These are phyloP conservation scores for Panulirus ornatus DNA, from an alignment of 1,140 invertebrate species.

Conservation along the genomic window DNA sequence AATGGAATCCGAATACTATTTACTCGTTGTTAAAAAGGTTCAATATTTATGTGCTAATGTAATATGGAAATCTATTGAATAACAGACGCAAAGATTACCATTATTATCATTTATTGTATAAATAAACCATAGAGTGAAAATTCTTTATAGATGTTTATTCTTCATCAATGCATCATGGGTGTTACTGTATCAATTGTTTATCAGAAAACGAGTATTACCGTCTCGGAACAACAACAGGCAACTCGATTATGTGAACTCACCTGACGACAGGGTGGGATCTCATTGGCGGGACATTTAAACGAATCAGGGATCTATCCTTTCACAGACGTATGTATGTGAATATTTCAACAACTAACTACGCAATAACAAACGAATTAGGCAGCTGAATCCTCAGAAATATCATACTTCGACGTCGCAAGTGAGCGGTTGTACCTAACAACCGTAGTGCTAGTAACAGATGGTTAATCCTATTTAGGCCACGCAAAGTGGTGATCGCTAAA, in stretches of 20 bases:
- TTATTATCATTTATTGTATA: slow-evolving; percentile 12
- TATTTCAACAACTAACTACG: no score
- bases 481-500: no score
- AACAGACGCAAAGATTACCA: slow-evolving; percentile 48
- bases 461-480: no score
- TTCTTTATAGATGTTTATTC: not conserved
- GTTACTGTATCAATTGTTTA: not conserved
- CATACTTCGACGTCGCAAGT: no score
- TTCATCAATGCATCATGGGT: not conserved
- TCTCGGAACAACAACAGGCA: slow-evolving; percentile 6
- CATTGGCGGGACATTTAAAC: not conserved
- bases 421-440: no score
- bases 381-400: no score
- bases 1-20: slow-evolving; percentile 38
- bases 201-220: not conserved
- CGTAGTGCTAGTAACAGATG: no score
- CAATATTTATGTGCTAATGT: not conserved
- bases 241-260: slow-evolving; percentile 18
- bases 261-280: not conserved
- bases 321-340: no score
- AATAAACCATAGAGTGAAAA: not conserved
- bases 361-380: no score
- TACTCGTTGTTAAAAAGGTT: not conserved
- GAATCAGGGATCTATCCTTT: no score
- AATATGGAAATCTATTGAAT: slow-evolving; percentile 46